These are phyloP conservation scores for Chamaea fasciata DNA, from an alignment of 2,113 vertebrate genomes.

Conservation along the genomic window DNA sequence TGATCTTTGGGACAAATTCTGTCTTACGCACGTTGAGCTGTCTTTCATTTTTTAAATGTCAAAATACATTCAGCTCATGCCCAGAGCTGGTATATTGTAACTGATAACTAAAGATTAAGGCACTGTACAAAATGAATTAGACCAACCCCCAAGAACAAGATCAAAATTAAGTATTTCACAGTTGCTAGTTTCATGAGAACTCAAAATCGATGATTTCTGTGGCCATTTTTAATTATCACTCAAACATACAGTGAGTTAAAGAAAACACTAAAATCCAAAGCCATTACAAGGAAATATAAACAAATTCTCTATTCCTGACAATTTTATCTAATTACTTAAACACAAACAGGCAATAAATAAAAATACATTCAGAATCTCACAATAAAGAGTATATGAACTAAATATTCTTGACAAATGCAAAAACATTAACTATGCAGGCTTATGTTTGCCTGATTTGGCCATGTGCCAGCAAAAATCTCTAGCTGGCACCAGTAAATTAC, in stretches of 20 bases:
- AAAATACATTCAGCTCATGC: neutral
- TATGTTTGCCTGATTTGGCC: neutral
- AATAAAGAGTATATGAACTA: neutral
- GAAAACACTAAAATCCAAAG: neutral
- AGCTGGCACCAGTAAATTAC: neutral
- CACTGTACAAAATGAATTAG: neutral
- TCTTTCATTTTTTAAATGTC: neutral
- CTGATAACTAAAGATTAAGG: neutral
- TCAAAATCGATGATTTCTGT: neutral
- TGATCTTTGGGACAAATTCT: neutral
- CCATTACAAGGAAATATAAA: neutral
- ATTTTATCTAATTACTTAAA: neutral
- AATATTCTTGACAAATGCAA: neutral
- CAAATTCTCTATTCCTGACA: neutral
- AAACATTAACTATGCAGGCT: neutral
- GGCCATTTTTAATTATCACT: neutral
- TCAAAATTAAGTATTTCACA: neutral
- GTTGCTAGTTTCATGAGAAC: neutral
- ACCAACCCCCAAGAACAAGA: neutral
- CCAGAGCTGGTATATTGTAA: neutral
- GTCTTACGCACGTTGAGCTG: accelerated
- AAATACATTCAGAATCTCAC: neutral
- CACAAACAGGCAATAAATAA: neutral
- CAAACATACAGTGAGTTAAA: neutral
- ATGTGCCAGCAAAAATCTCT: neutral